Evolutionary conservation across 2,888 invertebrate genomes (phyloP).

Genomic region (Zaprionus lineosus): DNA sequence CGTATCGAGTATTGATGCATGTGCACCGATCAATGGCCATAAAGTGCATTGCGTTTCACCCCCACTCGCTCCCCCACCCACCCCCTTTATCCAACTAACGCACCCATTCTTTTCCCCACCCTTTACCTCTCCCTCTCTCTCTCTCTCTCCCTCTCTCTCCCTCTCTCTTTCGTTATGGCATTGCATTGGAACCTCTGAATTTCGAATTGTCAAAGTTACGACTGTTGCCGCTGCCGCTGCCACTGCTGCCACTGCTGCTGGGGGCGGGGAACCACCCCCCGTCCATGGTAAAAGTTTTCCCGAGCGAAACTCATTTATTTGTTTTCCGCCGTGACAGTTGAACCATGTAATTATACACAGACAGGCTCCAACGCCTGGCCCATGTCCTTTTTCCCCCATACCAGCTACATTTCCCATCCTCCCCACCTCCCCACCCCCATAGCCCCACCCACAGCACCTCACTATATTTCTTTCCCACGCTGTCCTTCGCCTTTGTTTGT

Average conservation of each 20-base stretch:
- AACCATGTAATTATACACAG: slow-evolving; percentile 75
- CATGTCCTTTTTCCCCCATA: neutral
- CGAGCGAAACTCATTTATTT: slow-evolving; percentile 70
- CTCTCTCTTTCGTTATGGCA: no score
- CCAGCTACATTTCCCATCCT: neutral
- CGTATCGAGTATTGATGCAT: slow-evolving; percentile 53
- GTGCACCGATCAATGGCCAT: slow-evolving; percentile 45
- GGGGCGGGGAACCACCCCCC: neutral
- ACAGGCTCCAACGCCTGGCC: slow-evolving; percentile 39
- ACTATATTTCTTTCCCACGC: neutral
- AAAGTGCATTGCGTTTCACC: slow-evolving; percentile 51
- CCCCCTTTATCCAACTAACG: no score
- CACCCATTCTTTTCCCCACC: no score
- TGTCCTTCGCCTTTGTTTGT: neutral
- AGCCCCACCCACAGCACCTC: slow-evolving; percentile 1
- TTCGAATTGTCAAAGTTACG: slow-evolving; percentile 9
- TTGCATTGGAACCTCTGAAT: slow-evolving; percentile 9
- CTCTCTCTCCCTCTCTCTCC: no score
- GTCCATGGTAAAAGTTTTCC: slow-evolving; percentile 37
- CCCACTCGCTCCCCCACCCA: no score
- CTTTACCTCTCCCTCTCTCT: no score
- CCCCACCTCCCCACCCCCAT: neutral
- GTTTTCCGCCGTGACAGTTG: slow-evolving; percentile 71
- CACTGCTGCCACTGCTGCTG: slow-evolving; percentile 6
- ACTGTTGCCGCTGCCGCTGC: slow-evolving; percentile 5